These are phyloP conservation scores for Melieria picta DNA, from an alignment of 2,888 invertebrate genomes.

Conservation along the genomic window DNA sequence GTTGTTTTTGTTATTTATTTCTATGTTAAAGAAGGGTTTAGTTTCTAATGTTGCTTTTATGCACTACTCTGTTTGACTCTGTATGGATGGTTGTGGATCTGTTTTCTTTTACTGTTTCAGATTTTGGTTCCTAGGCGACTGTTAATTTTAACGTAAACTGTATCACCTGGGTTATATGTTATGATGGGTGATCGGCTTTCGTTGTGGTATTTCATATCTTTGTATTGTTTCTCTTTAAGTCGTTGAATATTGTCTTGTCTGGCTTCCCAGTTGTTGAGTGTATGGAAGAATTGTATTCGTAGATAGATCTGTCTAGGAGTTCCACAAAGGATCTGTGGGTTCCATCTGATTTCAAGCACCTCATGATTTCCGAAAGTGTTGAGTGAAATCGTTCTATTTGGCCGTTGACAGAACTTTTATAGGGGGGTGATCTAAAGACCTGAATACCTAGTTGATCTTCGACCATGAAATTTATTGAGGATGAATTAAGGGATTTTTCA, in stretches of 20 bases:
- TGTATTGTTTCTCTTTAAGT: slow-evolving; percentile 28
- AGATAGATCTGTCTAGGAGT: slow-evolving; percentile 35
- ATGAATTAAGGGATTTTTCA: background rate
- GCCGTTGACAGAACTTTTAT: slow-evolving; percentile 38
- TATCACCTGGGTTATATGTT: slow-evolving; percentile 34
- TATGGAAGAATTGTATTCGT: slow-evolving; percentile 40
- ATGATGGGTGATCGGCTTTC: slow-evolving; percentile 36
- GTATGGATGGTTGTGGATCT: background rate
- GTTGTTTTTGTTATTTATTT: no score
- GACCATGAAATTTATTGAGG: slow-evolving; percentile 1
- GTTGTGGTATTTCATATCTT: slow-evolving; percentile 29
- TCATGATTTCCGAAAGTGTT: slow-evolving; percentile 40
- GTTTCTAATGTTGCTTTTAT: no score
- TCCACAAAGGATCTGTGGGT: slow-evolving; percentile 33
- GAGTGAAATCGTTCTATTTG: slow-evolving; percentile 43
- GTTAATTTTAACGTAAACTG: slow-evolving; percentile 38
- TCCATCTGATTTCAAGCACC: slow-evolving; percentile 39
- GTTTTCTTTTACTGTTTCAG: slow-evolving; percentile 37
- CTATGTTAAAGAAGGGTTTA: no score
- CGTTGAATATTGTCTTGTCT: slow-evolving; percentile 24
- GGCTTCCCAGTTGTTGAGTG: slow-evolving; percentile 36
- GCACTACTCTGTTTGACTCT: no score
- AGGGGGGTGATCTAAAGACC: slow-evolving; percentile 11
- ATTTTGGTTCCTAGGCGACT: slow-evolving; percentile 42
- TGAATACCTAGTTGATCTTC: background rate